Conservation (phyloP, 2,888 invertebrate genomes). For the Miltochrista miniata region DNA sequence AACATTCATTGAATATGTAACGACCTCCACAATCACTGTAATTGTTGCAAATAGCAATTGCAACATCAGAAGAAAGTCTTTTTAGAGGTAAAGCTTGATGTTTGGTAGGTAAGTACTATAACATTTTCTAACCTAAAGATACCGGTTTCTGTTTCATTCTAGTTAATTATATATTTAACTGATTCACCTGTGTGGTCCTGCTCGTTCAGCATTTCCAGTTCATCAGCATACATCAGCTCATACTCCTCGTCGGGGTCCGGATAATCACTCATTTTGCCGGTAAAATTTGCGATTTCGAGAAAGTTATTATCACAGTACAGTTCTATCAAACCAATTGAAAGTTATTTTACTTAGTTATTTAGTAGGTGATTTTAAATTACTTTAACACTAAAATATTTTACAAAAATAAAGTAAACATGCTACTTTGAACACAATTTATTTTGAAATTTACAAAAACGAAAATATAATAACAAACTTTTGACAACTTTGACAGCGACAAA, state of each 20-base stretch:
- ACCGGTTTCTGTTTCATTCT: not conserved
- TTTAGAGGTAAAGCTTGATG: not conserved
- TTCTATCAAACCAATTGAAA: not conserved
- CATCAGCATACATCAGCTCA: slow-evolving; percentile 88
- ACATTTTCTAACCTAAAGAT: not conserved
- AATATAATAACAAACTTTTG: too few species aligned
- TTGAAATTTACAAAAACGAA: not conserved
- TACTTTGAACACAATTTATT: not conserved
- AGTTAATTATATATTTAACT: too few species aligned
- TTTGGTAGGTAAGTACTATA: not conserved
- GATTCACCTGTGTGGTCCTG: slow-evolving; percentile 61
- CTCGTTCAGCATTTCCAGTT: slow-evolving; percentile 85
- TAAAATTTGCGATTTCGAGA: too few species aligned
- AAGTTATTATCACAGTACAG: too few species aligned
- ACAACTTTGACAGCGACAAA: too few species aligned
- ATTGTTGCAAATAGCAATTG: too few species aligned
- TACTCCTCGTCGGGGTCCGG: slow-evolving; percentile 86
- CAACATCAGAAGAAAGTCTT: not conserved
- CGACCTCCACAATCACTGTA: too few species aligned
- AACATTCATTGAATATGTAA: too few species aligned
- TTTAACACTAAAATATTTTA: not conserved
- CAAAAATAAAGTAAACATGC: not conserved
- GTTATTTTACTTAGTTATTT: too few species aligned
- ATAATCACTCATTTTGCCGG: slow-evolving; percentile 67
- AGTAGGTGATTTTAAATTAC: not conserved